Evolutionary conservation across 2,888 invertebrate genomes (phyloP).

Genomic region (Lasioglossum morio): DNA sequence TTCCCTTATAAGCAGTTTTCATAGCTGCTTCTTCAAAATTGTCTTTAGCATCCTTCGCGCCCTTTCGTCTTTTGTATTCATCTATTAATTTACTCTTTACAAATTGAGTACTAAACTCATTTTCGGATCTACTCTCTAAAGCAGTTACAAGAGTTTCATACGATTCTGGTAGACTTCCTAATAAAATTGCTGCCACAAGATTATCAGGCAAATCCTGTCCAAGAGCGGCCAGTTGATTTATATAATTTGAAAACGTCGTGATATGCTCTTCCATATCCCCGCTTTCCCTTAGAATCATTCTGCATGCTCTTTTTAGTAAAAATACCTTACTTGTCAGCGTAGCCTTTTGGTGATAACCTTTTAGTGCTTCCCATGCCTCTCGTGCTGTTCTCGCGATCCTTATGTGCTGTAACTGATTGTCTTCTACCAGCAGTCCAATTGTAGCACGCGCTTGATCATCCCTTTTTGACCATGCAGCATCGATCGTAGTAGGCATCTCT

Average conservation of each 20-base stretch:
- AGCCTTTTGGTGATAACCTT: background rate
- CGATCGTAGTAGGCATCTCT: too few relatives aligned
- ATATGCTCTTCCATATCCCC: constrained; percentile 18
- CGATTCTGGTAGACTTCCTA: constrained; percentile 9
- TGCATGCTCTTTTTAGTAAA: background rate
- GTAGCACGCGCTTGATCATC: too few relatives aligned
- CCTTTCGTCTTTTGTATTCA: background rate
- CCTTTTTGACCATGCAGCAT: too few relatives aligned
- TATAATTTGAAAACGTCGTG: too few relatives aligned
- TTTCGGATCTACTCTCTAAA: constrained; percentile 8
- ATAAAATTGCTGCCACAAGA: background rate
- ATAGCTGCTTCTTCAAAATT: background rate
- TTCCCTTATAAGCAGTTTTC: background rate
- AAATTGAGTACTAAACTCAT: background rate
- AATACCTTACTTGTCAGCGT: constrained; percentile 12
- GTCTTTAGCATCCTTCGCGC: too few relatives aligned
- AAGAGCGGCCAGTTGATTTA: too few relatives aligned
- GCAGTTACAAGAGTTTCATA: constrained; percentile 16
- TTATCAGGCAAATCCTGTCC: too few relatives aligned
- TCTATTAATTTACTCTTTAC: background rate
- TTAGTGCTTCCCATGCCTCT: background rate
- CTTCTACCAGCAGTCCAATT: too few relatives aligned
- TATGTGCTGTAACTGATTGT: too few relatives aligned
- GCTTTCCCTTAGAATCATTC: background rate
- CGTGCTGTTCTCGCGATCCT: too few relatives aligned